Conservation (phyloP, 53 echinoderm and acorn worm species). For the Holothuria scabra region DNA sequence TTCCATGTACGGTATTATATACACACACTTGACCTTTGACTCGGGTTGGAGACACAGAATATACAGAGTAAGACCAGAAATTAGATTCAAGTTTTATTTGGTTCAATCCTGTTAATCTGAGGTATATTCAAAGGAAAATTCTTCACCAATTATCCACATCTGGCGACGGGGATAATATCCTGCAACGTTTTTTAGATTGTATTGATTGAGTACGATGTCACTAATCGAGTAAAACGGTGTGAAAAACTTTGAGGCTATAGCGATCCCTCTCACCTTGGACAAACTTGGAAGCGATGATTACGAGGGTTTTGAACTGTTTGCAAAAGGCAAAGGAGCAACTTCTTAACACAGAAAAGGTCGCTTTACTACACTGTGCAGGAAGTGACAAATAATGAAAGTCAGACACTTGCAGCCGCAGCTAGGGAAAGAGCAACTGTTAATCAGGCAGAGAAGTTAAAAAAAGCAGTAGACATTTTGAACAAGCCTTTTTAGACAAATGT, state of each 20-base stretch:
- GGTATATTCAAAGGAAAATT: no score
- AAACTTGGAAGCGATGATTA: conserved; percentile 57
- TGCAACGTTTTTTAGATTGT: not conserved
- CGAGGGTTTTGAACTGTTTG: conserved; percentile 54
- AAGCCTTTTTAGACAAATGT: conserved; percentile 49
- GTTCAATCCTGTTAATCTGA: no score
- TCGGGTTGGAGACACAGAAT: no score
- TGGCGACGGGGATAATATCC: conserved; percentile 15
- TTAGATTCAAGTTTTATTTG: no score
- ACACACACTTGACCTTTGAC: no score
- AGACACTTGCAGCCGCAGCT: no score
- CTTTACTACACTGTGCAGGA: conserved; percentile 63
- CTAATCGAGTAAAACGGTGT: not conserved
- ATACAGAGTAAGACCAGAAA: no score
- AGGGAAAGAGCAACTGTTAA: no score
- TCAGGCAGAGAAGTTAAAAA: no score
- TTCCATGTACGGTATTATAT: no score
- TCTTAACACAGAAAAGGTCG: conserved; percentile 35
- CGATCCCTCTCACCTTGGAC: not conserved
- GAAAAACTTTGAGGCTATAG: not conserved
- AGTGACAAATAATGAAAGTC: conserved; percentile 17
- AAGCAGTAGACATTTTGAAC: conserved; percentile 14
- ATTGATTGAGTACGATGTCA: not conserved
- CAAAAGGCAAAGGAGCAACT: conserved; percentile 41
- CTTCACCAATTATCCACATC: no score